Percentiles rank a stretch among this genome's conserved stretches.
phyloP scores from a whole-genome alignment of 2,113 vertebrate genomes.

The Protobothrops mucrosquamatus region DNA sequence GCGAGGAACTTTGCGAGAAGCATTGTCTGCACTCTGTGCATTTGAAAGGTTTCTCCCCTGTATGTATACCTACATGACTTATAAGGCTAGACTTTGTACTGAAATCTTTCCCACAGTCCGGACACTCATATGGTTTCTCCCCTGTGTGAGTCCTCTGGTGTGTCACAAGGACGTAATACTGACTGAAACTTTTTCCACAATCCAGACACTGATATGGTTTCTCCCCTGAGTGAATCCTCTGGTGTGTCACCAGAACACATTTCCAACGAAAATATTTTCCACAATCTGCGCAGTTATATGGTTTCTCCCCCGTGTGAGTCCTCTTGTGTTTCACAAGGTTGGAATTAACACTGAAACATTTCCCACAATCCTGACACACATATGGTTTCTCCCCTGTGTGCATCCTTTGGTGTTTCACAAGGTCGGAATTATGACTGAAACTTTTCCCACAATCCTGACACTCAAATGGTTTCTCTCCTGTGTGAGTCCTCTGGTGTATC shows the following conservation, averaged over 20 bases:
- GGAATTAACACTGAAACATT: no score
- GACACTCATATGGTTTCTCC: neutral
- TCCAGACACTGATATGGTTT: neutral
- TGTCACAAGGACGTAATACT: neutral
- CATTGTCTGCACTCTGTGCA: neutral
- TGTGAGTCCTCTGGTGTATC: no score
- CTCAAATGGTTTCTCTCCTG: no score
- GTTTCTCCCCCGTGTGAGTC: neutral
- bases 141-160: neutral
- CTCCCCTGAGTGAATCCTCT: neutral
- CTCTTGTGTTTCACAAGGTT: no score
- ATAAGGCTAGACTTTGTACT: neutral
- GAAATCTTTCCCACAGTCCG: neutral
- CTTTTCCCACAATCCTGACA: neutral
- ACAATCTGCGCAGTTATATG: neutral
- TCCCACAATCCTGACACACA: no score
- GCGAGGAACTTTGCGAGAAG: no score
- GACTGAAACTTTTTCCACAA: neutral
- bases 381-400: no score
- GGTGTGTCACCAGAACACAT: neutral
- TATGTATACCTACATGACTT: neutral
- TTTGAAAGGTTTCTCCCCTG: neutral
- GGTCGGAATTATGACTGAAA: neutral
- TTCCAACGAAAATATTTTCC: neutral
- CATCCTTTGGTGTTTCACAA: neutral